Evolutionary conservation across 2,113 vertebrate species (phyloP).

Genomic region (Petaurus breviceps): DNA sequence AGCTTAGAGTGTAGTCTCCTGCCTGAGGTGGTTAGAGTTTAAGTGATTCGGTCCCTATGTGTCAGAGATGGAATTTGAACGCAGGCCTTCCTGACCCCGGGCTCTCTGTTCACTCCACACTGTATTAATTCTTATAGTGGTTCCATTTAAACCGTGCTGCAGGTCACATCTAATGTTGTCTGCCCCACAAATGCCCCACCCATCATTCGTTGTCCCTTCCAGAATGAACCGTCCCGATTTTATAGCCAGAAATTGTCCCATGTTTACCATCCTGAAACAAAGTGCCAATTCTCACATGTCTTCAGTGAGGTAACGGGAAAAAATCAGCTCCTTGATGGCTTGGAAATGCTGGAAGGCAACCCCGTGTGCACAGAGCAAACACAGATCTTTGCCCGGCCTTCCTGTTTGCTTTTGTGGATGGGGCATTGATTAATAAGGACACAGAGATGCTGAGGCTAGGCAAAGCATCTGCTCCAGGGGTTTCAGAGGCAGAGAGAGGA

Average conservation of each 20-base stretch:
- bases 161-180: constrained; percentile 38
- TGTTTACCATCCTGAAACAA: constrained; percentile 63
- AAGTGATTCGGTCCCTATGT: neutral
- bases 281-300: constrained; percentile 45
- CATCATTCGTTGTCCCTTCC: neutral
- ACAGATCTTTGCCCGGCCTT: neutral
- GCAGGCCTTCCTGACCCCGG: neutral
- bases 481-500: constrained; percentile 44
- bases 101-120: neutral
- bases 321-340: neutral
- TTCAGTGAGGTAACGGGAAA: neutral
- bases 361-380: constrained; percentile 40
- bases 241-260: constrained; percentile 41
- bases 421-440: constrained; percentile 60
- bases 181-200: neutral
- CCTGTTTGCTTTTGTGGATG: constrained; percentile 52
- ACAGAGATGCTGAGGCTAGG: constrained; percentile 5
- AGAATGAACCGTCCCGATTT: constrained; percentile 19
- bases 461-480: constrained; percentile 26
- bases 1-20: neutral
- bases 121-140: neutral
- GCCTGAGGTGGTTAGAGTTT: neutral
- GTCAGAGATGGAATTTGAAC: neutral
- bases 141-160: neutral
- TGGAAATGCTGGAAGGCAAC: constrained; percentile 25